Evolutionary conservation across 2,113 vertebrate genomes (phyloP), one percentile per base, ranked within the genome.

Genomic region (Spilogale gracilis): DNA sequence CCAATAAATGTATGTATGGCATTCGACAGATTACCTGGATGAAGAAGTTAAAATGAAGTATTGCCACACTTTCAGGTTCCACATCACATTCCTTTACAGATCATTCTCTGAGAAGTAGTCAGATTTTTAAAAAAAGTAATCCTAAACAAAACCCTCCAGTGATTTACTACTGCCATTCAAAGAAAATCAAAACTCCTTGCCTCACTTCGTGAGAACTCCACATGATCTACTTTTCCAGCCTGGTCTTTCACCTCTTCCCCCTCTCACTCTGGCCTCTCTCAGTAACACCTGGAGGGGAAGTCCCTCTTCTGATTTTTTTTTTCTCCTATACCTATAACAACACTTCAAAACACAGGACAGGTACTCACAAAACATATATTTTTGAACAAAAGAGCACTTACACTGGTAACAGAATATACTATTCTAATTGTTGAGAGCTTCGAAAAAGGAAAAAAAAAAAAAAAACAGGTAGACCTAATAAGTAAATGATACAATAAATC

Each of bases 201-300:
- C 21, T 84, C 82, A 50, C 17, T 88, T n/a, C 16, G 45, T 43
- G 74, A 87, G 13, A 12, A 12, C 1, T 58, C 14, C 48, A 5
- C 2, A 16, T 23, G 27, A 48, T 5, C 5, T 13, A 0, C 18
- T 67, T 32, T 20, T 30, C 54, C 6, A 65, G 4, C 0, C 9
- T 52, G 9, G 10, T 10, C n/a, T 60, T 65, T 21, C 8, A 32
- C 20, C 1, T 88, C 79, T 79, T 32, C 6, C 25, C 9, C 61
- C 6, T 6, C 6, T 14, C 1, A 20, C 11, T 27, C 12, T 3
- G 8, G 1, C 32, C 58, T 18, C 4, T 9, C 23, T 30, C 12
- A 18, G 9, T 10, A 48, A 58, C 5, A 23, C 14, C 32, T 48
- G 2, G 30, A 69, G 11, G 6, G 25, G 2, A 90, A 13, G 4